Evolutionary conservation across 2,888 invertebrate species (phyloP), one percentile per base, ranked within the genome.

Genomic region (Ypsolopha scabrella): DNA sequence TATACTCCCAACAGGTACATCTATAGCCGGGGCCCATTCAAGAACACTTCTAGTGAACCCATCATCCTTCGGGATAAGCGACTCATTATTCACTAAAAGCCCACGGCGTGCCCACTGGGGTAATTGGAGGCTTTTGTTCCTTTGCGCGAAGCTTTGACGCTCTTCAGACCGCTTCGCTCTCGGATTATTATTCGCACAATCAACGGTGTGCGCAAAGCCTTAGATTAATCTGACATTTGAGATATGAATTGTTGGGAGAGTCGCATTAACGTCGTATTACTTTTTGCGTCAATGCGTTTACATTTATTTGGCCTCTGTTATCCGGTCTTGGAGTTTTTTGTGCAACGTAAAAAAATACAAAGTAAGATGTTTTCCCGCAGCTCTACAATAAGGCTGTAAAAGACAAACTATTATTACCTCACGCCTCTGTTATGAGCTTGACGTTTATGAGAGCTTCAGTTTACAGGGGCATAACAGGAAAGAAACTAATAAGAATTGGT

Each of bases 61-160:
- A 73, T 78, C 80, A 77, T 75, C 72, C 71, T 63, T 65, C 62
- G 71, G 78, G 76, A 78, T 82, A 83, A 83, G 79, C 81, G 75
- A 75, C 80, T 82, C 82, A 83, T 86, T 83, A 85, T 81, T 82
- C 80, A 82, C 81, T 82, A 82, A 85, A 83, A 81, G 81, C 82
- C 77, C 80, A 82, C 79, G 74, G 82, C 83, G 75, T 79, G 81
- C 80, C 70, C 72, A 76, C 72, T 72, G 69, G 72, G 80, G 75
- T 85, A 85, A 85, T 85, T 82, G 81, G 76, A 78, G 77, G 80
- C 81, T 83, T 24, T 82, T 83, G 80, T 82, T 80, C 79, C 79
- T 80, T 80, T 75, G 74, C 78, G 69, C 72, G 67, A 66, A 67
- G 75, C 81, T 78, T 74, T 78, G 77, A 74, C 72, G 76, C 78